phyloP scores from a whole-genome alignment of 2,797 vertebrate species.

The Channallabes apus region DNA sequence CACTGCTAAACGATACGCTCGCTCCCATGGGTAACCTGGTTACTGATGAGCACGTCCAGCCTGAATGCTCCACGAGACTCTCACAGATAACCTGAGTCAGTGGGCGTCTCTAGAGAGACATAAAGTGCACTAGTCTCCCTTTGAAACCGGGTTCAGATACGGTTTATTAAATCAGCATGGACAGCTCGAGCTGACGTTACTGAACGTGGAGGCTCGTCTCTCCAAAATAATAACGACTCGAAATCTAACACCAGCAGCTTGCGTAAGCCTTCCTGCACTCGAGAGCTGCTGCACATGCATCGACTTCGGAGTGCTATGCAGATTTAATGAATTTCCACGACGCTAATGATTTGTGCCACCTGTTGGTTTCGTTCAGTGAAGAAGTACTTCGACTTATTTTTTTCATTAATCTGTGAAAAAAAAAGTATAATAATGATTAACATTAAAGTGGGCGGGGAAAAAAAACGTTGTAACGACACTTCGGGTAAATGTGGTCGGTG shows the following conservation, averaged over 20 bases:
- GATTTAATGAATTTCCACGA: conserved; percentile 16
- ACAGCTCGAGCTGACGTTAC: conserved; percentile 20
- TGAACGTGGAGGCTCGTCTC: conserved; percentile 5
- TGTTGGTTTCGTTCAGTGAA: conserved; percentile 22
- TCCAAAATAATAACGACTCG: background rate
- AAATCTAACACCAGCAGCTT: conserved; percentile 23
- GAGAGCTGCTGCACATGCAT: conserved; percentile 21
- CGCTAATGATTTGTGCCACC: conserved; percentile 10
- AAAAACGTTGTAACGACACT: background rate
- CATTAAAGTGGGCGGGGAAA: too few relatives aligned
- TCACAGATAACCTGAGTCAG: conserved; percentile 23
- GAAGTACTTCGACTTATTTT: background rate
- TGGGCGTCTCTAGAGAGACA: conserved; percentile 26
- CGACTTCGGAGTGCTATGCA: conserved; percentile 7
- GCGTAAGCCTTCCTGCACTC: conserved; percentile 7
- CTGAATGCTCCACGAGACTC: conserved; percentile 6
- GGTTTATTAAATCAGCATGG: conserved; percentile 30
- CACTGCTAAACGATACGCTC: conserved; percentile 10
- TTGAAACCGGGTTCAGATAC: conserved; percentile 32
- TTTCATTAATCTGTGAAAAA: background rate
- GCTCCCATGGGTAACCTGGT: conserved; percentile 9
- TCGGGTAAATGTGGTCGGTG: too few relatives aligned
- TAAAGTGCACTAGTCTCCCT: conserved; percentile 34
- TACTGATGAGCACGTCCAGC: conserved; percentile 25
- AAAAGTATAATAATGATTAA: too few relatives aligned